Base-by-base conservation (phyloP, 2,797 vertebrate genomes). In the Aphelocoma californica region DNA sequence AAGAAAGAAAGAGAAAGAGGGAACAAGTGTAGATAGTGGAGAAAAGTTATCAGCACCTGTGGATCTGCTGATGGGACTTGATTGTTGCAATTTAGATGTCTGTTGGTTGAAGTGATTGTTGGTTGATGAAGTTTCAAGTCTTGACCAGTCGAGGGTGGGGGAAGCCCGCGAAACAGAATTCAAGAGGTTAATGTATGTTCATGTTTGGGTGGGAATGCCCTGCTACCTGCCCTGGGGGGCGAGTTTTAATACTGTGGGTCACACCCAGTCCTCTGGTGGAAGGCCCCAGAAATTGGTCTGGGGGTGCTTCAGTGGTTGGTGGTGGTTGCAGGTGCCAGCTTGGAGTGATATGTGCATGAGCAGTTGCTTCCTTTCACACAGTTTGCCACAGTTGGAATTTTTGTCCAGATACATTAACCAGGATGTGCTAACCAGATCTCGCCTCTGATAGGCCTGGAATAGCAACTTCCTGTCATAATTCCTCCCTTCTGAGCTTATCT, bases 101-200 rank as follows among this genome's bases (percentile, higher is more conserved):
- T 42, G 2, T 23, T 62, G 8, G 14, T 45, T 0, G 0, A 71
- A 45, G 38, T n/a, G 38, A 26, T 45, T 4, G 14, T n/a, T 0
- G 0, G 47, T 26, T 48, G 24, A 48, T 25, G 47, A 48, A 25
- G 24, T 48, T 48, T 48, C 10, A 38, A 23, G 10, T 23, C 44
- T 65, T 65, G 25, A 51, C 51, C 21, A 4, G 5, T 40, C 0
- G 0, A 29, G 24, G 3, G 6, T n/a, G 36, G 36, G 8, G 25
- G 18, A 45, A 48, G 3, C 11, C 32, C 12, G 2, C 1, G 4
- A 69, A 88, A 14, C 9, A 13, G 23, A 54, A 9, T 25, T 75
- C 11, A 42, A 29, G 10, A 15, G 14, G 5, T 14, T 14, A 47
- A 18, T 40, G 4, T 21, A 18, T 14, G 16, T 44, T 50, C 28